phyloP scores from a whole-genome alignment of 2,888 invertebrate genomes.

The Tuberolachnus salignus region DNA sequence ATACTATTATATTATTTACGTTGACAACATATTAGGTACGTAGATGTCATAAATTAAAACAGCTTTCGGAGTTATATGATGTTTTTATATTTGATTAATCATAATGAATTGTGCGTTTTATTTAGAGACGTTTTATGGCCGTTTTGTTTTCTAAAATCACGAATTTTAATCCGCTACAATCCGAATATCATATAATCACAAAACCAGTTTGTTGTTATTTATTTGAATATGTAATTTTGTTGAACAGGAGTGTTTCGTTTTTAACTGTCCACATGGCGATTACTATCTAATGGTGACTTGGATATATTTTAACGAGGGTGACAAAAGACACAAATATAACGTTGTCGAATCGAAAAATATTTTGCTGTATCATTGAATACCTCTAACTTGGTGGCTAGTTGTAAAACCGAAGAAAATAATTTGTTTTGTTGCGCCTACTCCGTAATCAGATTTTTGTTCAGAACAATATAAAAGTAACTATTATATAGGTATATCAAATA shows the following conservation, averaged over 20 bases:
- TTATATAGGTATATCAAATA: background rate
- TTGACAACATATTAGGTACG: too few relatives aligned
- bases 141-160: constrained; percentile 17
- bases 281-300: constrained; percentile 15
- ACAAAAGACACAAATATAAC: constrained; percentile 45
- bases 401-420: constrained; percentile 10
- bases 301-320: constrained; percentile 46
- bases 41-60: constrained; percentile 1
- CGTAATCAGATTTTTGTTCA: constrained; percentile 3
- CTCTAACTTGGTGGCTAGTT: constrained; percentile 3
- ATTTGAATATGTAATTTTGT: background rate
- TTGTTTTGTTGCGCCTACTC: background rate
- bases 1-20: constrained; percentile 14
- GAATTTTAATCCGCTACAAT: constrained; percentile 14
- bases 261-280: constrained; percentile 1
- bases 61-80: background rate
- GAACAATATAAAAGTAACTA: background rate
- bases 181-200: constrained; percentile 11
- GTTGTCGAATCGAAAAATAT: constrained; percentile 15
- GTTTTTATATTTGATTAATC: background rate
- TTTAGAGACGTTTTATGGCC: background rate
- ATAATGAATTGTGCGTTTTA: background rate
- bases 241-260: background rate
- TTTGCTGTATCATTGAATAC: constrained; percentile 37
- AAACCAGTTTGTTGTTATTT: constrained; percentile 28